A percentile compares a stretch with the other conserved stretches of the same genome.
These are phyloP conservation scores for Diaprepes abbreviatus DNA, from an alignment of 2,888 invertebrate genomes.

Conservation along the genomic window DNA sequence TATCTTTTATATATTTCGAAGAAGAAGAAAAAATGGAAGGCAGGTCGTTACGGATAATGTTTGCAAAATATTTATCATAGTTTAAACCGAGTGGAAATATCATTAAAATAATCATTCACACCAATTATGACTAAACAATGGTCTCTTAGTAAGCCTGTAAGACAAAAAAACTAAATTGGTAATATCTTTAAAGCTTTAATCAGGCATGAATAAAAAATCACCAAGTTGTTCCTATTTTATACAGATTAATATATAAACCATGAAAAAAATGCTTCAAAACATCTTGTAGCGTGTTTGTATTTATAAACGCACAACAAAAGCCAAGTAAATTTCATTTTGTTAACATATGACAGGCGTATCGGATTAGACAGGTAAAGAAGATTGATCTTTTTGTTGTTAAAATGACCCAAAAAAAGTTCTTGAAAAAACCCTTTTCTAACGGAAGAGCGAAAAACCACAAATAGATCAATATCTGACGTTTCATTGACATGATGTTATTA, in stretches of 20 bases:
- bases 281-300: slow-evolving; percentile 41
- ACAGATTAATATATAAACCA: neutral
- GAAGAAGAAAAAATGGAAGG: too few species aligned
- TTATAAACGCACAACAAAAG: slow-evolving; percentile 40
- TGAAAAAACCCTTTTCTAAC: slow-evolving; percentile 30
- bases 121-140: too few species aligned
- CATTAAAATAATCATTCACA: too few species aligned
- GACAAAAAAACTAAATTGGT: too few species aligned
- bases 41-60: too few species aligned
- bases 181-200: too few species aligned
- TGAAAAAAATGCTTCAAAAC: slow-evolving; percentile 8
- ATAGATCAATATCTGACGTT: slow-evolving; percentile 32
- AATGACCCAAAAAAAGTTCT: slow-evolving; percentile 30
- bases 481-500: slow-evolving; percentile 41
- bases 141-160: too few species aligned
- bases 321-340: slow-evolving; percentile 43
- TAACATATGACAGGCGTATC: slow-evolving; percentile 50
- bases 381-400: slow-evolving; percentile 40
- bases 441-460: slow-evolving; percentile 35
- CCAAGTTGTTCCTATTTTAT: too few species aligned
- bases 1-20: too few species aligned
- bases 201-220: too few species aligned
- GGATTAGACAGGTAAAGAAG: slow-evolving; percentile 47
- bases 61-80: too few species aligned
- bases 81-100: too few species aligned